Conservation (phyloP, 2,888 invertebrate genomes). For the Amphipoea oculea region DNA sequence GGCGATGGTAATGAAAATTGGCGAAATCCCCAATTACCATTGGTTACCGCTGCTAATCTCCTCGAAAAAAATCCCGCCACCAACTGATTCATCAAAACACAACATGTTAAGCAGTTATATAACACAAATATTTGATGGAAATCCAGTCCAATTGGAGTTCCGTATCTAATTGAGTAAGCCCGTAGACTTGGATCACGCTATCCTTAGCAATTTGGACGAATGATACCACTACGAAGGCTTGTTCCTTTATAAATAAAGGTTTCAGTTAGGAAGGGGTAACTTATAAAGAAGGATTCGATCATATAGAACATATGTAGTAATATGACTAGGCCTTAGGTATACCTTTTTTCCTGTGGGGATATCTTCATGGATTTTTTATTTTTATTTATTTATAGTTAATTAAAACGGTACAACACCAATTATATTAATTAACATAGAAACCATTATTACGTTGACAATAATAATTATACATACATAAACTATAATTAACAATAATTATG, state of each 20-base stretch:
- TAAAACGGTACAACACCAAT: neutral
- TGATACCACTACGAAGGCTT: slow-evolving; percentile 41
- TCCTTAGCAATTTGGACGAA: slow-evolving; percentile 62
- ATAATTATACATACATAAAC: neutral
- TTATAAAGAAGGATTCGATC: neutral
- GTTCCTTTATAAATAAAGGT: neutral
- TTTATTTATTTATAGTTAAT: neutral
- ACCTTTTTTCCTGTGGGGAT: neutral
- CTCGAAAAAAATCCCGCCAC: neutral
- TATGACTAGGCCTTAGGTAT: neutral
- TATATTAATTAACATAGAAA: neutral
- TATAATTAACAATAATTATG: neutral
- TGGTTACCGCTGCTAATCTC: neutral
- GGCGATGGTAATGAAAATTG: neutral
- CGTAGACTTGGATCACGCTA: slow-evolving; percentile 53
- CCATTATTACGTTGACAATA: neutral
- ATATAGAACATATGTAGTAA: neutral
- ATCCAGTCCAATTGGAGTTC: slow-evolving; percentile 18
- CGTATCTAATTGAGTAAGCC: slow-evolving; percentile 14
- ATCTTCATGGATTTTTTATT: neutral
- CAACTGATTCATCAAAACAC: neutral
- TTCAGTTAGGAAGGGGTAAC: neutral
- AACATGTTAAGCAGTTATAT: neutral
- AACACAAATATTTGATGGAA: neutral
- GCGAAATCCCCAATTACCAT: neutral